Base-by-base conservation (phyloP, 2,113 vertebrate genomes). In the Pagrus major region DNA sequence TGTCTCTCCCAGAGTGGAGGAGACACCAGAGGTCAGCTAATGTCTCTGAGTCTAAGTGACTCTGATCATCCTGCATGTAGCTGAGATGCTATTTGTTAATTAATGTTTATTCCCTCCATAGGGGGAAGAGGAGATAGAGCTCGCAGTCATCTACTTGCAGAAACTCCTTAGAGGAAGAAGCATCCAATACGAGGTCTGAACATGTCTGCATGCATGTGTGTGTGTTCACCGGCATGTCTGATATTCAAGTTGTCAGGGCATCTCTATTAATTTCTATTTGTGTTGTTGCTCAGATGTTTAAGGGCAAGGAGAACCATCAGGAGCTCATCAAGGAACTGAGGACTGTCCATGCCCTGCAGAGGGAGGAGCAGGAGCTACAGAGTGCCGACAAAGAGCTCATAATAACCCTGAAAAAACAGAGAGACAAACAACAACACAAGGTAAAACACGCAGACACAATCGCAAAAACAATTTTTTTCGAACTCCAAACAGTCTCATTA, bases 251-350 rank as follows among this genome's bases (percentile, higher is more conserved):
- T 76, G 49, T 55, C n/a, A 21, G 41, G 18, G 9, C 29, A 2
- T 66, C 9, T 44, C 14, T 31, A 2, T 60, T 64, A 3, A 44
- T n/a, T 41, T 66, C 11, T 52, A 2, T 31, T 2, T 75, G 42
- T 65, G 6, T 64, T 61, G 56, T 72, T 81, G 39, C 72, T 8
- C 89, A 99, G 98, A 96, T 98, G 94, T 96, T 96, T 91, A 95
- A 96, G 86, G 96, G 94, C 41, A 97, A 97, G 71, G 95, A 98
- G 85, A 96, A 95, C 89, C 87, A 93, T 0, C 29, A 93, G 71
- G 96, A 97, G 20, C 90, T 98, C 83, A 97, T 99, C 88, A 93
- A 56, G 74, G 97, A 98, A 80, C 83, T 98, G 55, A 96, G 96
- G 52, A 95, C 91, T 14, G 96, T 93, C 21, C 96, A 97, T 0